phyloP scores from a whole-genome alignment of 2,797 vertebrate genomes.

The Melopsittacus undulatus region DNA sequence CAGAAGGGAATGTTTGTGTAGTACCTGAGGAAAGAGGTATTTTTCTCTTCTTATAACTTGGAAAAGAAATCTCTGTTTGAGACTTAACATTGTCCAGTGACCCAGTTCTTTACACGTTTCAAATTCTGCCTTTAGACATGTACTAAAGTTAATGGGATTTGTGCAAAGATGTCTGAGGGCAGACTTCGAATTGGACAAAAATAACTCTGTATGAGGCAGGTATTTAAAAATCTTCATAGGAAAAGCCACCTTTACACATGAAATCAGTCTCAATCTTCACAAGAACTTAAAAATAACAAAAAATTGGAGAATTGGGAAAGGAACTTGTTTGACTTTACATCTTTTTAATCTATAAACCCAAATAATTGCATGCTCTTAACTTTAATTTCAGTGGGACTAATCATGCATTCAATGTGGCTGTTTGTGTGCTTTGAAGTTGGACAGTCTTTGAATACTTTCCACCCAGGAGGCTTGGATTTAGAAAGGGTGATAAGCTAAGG shows the following conservation, averaged over 20 bases:
- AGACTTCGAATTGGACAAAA: not conserved
- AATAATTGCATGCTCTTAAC: not conserved
- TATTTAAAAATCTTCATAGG: not conserved
- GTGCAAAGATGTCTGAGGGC: not conserved
- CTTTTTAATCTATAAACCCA: not conserved
- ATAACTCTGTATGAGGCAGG: not conserved
- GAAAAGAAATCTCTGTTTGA: conserved; percentile 5
- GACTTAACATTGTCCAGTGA: conserved; percentile 28
- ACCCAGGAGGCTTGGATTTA: not conserved
- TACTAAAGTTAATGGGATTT: conserved; percentile 36
- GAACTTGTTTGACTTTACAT: not conserved
- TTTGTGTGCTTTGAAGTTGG: not conserved
- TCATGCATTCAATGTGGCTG: not conserved
- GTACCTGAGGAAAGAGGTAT: not conserved
- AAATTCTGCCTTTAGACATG: conserved; percentile 17
- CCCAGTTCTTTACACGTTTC: conserved; percentile 37
- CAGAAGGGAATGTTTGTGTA: not conserved
- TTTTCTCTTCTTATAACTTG: not conserved
- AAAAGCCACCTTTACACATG: not conserved
- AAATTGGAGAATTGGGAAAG: not conserved
- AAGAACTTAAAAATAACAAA: not conserved
- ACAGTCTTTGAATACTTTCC: not conserved
- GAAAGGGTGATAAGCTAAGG: not conserved
- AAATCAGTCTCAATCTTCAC: not conserved
- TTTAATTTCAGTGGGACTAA: not conserved